These are phyloP conservation scores for Drosophila meridionalis DNA, from an alignment of 2,888 invertebrate species.

Conservation along the genomic window DNA sequence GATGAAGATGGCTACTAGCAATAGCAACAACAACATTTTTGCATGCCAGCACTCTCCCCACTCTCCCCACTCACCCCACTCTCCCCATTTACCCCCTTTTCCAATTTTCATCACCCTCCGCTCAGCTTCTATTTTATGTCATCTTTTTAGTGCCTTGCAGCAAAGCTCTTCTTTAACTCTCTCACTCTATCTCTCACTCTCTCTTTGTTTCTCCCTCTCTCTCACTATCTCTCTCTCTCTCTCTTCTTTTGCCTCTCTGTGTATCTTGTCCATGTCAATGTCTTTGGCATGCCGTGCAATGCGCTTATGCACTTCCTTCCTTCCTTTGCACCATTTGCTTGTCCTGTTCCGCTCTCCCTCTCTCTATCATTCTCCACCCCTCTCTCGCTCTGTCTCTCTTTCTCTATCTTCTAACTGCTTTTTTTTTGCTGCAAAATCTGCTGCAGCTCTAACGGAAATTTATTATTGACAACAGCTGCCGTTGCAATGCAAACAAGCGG, in stretches of 20 bases:
- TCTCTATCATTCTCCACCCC: neutral
- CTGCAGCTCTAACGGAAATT: conserved; percentile 81
- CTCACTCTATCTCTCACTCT: neutral
- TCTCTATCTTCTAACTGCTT: conserved; percentile 3
- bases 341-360: neutral
- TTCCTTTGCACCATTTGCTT: conserved; percentile 42
- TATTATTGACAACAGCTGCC: conserved; percentile 81
- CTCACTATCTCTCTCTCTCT: neutral
- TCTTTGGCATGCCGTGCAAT: conserved; percentile 68
- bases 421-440: conserved; percentile 71
- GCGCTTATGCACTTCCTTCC: conserved; percentile 78
- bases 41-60: conserved; percentile 53
- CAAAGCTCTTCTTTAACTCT: conserved; percentile 30
- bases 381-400: neutral
- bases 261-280: conserved; percentile 27
- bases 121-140: conserved; percentile 69
- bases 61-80: neutral
- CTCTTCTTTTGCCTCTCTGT: conserved; percentile 8
- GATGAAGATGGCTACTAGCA: neutral
- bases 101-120: conserved; percentile 75
- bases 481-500: conserved; percentile 77
- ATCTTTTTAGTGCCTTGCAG: conserved; percentile 75
- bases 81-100: conserved; percentile 41
- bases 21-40: conserved; percentile 27
- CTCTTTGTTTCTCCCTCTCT: conserved; percentile 1